Conservation (phyloP, 2,888 invertebrate genomes). For the Eristalis arbustorum region DNA sequence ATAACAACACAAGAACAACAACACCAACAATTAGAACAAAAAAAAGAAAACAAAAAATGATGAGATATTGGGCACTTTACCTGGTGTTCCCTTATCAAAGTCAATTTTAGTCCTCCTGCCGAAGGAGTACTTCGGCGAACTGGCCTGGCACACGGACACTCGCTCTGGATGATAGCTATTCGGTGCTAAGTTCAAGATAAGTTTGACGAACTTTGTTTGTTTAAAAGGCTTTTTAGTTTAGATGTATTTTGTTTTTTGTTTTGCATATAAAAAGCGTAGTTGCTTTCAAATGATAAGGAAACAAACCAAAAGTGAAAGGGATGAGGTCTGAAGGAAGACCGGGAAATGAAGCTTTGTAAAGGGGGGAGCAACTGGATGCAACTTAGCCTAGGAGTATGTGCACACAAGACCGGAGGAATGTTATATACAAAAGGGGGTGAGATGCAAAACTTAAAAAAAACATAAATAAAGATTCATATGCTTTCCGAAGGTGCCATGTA, state of each 20-base stretch:
- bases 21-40: background rate
- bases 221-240: conserved; percentile 16
- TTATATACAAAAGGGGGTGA: background rate
- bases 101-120: conserved; percentile 82
- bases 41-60: conserved; percentile 8
- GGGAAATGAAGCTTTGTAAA: background rate
- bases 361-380: background rate
- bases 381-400: background rate
- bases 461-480: background rate
- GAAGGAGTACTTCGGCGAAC: conserved; percentile 79
- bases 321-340: background rate
- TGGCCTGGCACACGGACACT: conserved; percentile 81
- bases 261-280: conserved; percentile 25
- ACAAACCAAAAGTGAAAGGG: background rate
- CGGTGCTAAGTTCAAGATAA: conserved; percentile 77
- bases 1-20: background rate
- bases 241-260: conserved; percentile 16
- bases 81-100: conserved; percentile 78
- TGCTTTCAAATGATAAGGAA: background rate
- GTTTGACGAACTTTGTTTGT: conserved; percentile 54
- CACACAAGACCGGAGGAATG: background rate
- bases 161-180: conserved; percentile 83
- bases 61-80: conserved; percentile 72
- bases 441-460: background rate
- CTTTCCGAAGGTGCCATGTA: background rate